A percentile compares a stretch with the other conserved stretches of the same genome.
Evolutionary conservation across 2,113 vertebrate species (phyloP).

Genomic region (Taurulus bubalis): DNA sequence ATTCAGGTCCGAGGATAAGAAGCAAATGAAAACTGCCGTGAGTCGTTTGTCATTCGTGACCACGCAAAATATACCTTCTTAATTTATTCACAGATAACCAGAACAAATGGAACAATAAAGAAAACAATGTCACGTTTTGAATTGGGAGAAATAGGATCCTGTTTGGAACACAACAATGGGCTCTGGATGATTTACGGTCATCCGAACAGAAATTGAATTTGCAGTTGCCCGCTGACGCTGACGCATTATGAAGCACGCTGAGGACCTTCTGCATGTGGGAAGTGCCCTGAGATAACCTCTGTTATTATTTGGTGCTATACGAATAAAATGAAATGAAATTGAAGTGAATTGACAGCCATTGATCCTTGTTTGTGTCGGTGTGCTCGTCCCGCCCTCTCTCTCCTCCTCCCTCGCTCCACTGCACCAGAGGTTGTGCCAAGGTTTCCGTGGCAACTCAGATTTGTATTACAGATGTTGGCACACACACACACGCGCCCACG

Average conservation of each 20-base stretch:
- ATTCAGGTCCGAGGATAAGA: not conserved
- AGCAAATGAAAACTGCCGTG: not conserved
- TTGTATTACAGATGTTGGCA: slow-evolving; percentile 26
- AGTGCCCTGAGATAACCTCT: not conserved
- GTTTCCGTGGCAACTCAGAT: slow-evolving; percentile 54
- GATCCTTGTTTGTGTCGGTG: slow-evolving; percentile 12
- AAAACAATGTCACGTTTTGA: slow-evolving; percentile 3
- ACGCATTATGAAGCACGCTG: not conserved
- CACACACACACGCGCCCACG: not conserved
- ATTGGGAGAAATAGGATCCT: not conserved
- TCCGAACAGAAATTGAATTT: slow-evolving; percentile 3
- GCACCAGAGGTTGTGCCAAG: slow-evolving; percentile 34
- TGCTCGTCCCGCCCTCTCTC: not conserved
- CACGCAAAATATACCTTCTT: slow-evolving; percentile 2
- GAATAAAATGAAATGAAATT: not conserved
- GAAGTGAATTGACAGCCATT: not conserved
- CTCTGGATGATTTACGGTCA: slow-evolving; percentile 1
- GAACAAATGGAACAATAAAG: slow-evolving; percentile 17
- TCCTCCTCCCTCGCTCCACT: slow-evolving; percentile 22
- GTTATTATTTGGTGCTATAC: not conserved
- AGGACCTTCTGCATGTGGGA: not conserved
- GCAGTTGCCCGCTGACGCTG: not conserved
- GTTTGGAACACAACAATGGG: no score
- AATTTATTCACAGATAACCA: slow-evolving; percentile 12
- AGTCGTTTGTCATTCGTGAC: slow-evolving; percentile 10